Conservation (phyloP, 2,113 vertebrate species). For the Merops nubicus region DNA sequence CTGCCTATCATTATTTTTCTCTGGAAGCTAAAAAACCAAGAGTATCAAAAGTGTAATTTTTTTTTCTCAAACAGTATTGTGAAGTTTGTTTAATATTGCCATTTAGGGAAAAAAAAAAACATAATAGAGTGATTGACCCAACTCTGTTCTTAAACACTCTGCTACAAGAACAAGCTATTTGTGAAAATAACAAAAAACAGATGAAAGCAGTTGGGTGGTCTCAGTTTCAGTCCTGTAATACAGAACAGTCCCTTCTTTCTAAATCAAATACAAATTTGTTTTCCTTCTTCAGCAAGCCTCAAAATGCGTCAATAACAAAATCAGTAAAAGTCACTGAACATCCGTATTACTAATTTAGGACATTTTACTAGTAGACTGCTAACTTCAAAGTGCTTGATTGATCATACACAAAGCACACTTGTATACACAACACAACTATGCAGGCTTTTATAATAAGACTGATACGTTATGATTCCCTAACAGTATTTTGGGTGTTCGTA, state of each 20-base stretch:
- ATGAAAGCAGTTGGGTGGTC: constrained; percentile 57
- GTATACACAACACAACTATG: not conserved
- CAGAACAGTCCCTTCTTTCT: not conserved
- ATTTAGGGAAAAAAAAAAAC: constrained; percentile 25
- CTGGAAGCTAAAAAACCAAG: not conserved
- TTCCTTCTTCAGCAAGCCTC: not conserved
- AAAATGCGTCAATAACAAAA: not conserved
- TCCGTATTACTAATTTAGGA: not conserved
- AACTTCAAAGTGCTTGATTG: not conserved
- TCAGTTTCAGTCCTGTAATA: not conserved
- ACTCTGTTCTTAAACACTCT: not conserved
- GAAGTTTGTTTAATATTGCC: not conserved
- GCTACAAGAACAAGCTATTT: constrained; percentile 18
- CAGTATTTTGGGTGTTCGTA: not conserved
- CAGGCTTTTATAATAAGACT: not conserved
- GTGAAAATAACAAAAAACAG: constrained; percentile 43
- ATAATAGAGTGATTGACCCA: not conserved
- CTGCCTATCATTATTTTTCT: not conserved
- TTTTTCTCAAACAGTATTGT: not conserved
- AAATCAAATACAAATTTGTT: not conserved
- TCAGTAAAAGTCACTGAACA: not conserved
- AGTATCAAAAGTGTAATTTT: not conserved
- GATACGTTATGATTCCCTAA: not conserved
- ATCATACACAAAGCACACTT: not conserved
- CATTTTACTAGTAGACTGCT: not conserved